phyloP scores from a whole-genome alignment of 2,797 vertebrate genomes.

The Karalla daura region DNA sequence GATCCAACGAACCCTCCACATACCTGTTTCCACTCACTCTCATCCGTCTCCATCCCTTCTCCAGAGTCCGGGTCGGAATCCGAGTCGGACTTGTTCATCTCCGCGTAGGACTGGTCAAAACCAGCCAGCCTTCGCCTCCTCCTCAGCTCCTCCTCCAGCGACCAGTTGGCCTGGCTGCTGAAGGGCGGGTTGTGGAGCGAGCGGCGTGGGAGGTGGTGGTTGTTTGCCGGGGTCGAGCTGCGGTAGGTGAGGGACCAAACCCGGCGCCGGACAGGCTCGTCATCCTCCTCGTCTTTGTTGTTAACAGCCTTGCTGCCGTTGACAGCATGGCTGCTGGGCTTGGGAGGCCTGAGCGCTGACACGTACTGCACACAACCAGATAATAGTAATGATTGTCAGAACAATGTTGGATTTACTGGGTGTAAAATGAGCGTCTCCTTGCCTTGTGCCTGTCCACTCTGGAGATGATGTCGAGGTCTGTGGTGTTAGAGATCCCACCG shows the following conservation, averaged over 20 bases:
- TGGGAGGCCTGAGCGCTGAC: constrained; percentile 86
- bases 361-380: constrained; percentile 81
- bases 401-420: not conserved
- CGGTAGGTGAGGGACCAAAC: constrained; percentile 70
- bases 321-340: constrained; percentile 23
- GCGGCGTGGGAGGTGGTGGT: constrained; percentile 51
- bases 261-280: constrained; percentile 36
- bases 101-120: constrained; percentile 60
- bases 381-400: not conserved
- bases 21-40: constrained; percentile 73
- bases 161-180: constrained; percentile 56
- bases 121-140: constrained; percentile 79
- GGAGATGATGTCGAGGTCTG: constrained; percentile 87
- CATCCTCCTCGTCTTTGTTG: not conserved
- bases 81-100: constrained; percentile 37
- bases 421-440: constrained; percentile 35
- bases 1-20: not conserved
- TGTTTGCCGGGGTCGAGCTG: constrained; percentile 6
- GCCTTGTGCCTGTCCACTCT: constrained; percentile 90
- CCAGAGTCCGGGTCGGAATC: constrained; percentile 58
- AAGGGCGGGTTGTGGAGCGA: constrained; percentile 63
- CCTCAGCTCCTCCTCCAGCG: constrained; percentile 85
- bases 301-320: not conserved
- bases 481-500: constrained; percentile 91
- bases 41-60: constrained; percentile 84